These are phyloP conservation scores for Amazonetta brasiliensis DNA, from an alignment of 2,797 vertebrate genomes.

Conservation along the genomic window DNA sequence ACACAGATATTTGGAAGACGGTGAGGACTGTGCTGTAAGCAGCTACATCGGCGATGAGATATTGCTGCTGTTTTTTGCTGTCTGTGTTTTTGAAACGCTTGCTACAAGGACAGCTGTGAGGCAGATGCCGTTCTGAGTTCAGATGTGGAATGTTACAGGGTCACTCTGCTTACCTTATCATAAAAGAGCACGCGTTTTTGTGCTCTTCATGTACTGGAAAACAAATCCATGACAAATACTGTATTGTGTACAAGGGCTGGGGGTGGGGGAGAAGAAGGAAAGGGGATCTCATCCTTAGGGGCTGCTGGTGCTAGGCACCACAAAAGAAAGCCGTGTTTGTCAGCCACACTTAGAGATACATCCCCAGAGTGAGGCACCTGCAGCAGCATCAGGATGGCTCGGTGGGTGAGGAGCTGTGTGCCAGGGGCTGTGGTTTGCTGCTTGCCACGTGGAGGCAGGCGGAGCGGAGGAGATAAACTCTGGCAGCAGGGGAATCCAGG, in stretches of 20 bases:
- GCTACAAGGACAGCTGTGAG: conserved; percentile 73
- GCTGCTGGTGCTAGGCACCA: conserved; percentile 59
- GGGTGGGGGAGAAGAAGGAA: conserved; percentile 54
- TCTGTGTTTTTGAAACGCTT: conserved; percentile 62
- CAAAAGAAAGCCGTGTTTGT: conserved; percentile 61
- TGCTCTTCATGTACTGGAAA: conserved; percentile 66
- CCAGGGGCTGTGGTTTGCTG: neutral
- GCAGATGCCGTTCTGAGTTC: conserved; percentile 70
- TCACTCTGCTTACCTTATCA: conserved; percentile 74
- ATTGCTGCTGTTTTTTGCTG: conserved; percentile 42
- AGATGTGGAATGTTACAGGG: conserved; percentile 72
- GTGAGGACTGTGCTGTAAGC: conserved; percentile 51
- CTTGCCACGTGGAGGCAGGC: neutral
- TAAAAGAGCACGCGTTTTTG: conserved; percentile 57
- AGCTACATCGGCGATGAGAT: conserved; percentile 34
- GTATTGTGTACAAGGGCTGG: conserved; percentile 36
- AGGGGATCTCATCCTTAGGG: conserved; percentile 63
- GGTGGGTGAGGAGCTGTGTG: neutral
- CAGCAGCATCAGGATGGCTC: conserved; percentile 2
- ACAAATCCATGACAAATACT: conserved; percentile 66
- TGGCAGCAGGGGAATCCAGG: neutral
- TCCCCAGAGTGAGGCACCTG: conserved; percentile 3
- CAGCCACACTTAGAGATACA: conserved; percentile 22
- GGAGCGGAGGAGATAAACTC: neutral
- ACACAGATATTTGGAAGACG: conserved; percentile 44